Conservation (phyloP, 2,797 vertebrate species). For the Chelmon rostratus region DNA sequence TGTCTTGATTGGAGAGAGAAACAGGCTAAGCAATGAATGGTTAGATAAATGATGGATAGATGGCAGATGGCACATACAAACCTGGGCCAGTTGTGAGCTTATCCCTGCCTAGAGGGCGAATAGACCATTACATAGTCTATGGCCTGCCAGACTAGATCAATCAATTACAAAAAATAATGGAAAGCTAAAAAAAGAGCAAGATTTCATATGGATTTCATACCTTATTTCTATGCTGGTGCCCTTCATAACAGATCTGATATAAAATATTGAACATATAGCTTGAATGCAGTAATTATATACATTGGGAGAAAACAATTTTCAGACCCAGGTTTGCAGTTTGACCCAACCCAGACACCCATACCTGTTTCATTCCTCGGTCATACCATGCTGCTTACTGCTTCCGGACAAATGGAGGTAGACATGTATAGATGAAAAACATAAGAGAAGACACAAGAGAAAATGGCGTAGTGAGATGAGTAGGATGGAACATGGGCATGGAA, state of each 20-base stretch:
- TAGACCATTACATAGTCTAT: slow-evolving; percentile 56
- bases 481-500: slow-evolving; percentile 50
- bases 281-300: slow-evolving; percentile 5
- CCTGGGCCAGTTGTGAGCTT: slow-evolving; percentile 76
- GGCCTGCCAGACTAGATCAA: slow-evolving; percentile 59
- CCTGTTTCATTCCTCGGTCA: slow-evolving; percentile 79
- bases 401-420: slow-evolving; percentile 75
- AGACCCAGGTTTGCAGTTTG: slow-evolving; percentile 67
- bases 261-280: slow-evolving; percentile 32
- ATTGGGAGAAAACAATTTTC: slow-evolving; percentile 37
- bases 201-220: slow-evolving; percentile 44
- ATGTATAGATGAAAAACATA: slow-evolving; percentile 71
- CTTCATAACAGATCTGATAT: slow-evolving; percentile 26
- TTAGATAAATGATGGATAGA: slow-evolving; percentile 74
- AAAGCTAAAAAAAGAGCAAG: slow-evolving; percentile 41
- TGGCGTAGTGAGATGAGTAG: slow-evolving; percentile 63
- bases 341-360: slow-evolving; percentile 63
- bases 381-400: slow-evolving; percentile 83
- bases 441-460: slow-evolving; percentile 80
- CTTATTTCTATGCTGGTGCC: slow-evolving; percentile 25
- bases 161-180: slow-evolving; percentile 63
- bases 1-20: slow-evolving; percentile 78
- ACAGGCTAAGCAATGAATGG: slow-evolving; percentile 70
- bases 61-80: slow-evolving; percentile 79
- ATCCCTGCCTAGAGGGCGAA: slow-evolving; percentile 73